Evolutionary conservation across 1,140 invertebrate species (phyloP).

Genomic region (Uloborus diversus): DNA sequence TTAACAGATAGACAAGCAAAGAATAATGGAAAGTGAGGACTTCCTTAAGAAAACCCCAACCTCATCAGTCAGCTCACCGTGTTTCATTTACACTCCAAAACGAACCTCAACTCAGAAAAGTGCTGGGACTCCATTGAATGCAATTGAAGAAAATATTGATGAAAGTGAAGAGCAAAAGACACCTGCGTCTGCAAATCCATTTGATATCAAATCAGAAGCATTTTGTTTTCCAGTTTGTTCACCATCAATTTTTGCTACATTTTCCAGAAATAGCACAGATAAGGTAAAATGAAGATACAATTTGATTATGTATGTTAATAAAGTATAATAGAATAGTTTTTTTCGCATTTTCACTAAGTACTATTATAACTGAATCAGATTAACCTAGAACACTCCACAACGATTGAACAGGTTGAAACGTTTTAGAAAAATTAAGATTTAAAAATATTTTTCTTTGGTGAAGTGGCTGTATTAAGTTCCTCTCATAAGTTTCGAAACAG

Average conservation of each 20-base stretch:
- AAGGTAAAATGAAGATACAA: constrained; percentile 16
- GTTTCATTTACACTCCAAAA: constrained; percentile 23
- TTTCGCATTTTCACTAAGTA: no score
- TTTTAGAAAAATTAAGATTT: no score
- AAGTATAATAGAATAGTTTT: no score
- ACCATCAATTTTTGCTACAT: constrained; percentile 38
- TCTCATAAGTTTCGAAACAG: no score
- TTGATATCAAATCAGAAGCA: constrained; percentile 45
- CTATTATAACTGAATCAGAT: no score
- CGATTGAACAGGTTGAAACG: no score
- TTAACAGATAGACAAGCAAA: no score
- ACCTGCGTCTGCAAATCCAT: constrained; percentile 22
- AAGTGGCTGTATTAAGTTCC: no score
- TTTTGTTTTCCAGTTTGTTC: constrained; percentile 41
- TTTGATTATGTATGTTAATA: no score
- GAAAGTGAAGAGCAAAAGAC: background rate
- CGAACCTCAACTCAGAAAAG: background rate
- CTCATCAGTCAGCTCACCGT: background rate
- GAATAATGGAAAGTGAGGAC: background rate
- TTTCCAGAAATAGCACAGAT: constrained; percentile 11
- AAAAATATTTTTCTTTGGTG: no score
- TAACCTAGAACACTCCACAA: no score
- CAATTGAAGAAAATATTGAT: constrained; percentile 8
- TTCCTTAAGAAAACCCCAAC: background rate
- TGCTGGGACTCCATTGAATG: background rate